A percentile compares a stretch with the other conserved stretches of the same genome.
Evolutionary conservation across 2,888 invertebrate genomes (phyloP).

Genomic region (Sycophila texana): DNA sequence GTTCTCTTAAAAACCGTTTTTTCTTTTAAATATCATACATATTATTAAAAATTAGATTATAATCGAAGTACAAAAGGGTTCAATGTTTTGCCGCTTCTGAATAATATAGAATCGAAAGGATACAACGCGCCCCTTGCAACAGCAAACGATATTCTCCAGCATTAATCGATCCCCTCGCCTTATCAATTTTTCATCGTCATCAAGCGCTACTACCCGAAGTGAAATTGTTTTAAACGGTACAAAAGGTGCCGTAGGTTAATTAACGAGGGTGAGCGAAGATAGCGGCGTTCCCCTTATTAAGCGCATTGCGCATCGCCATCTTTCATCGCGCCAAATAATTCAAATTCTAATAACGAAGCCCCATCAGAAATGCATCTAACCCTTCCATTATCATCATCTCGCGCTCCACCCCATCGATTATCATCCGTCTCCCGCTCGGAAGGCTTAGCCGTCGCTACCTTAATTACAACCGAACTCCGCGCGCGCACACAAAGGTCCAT

Average conservation of each 20-base stretch:
- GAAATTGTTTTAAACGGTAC: too few relatives aligned
- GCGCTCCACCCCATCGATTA: background rate
- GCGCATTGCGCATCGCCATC: background rate
- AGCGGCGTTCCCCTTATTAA: background rate
- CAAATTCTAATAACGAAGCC: background rate
- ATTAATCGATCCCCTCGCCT: too few relatives aligned
- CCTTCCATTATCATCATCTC: slow-evolving; percentile 19
- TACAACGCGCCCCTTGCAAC: too few relatives aligned
- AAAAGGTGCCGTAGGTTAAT: background rate
- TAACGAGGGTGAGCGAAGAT: too few relatives aligned
- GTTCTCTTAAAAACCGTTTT: too few relatives aligned
- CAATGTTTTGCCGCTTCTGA: too few relatives aligned
- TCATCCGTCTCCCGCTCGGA: background rate
- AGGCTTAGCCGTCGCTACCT: slow-evolving; percentile 3
- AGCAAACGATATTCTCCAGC: too few relatives aligned
- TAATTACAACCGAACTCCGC: slow-evolving; percentile 7
- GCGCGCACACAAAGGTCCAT: background rate
- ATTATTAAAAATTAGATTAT: too few relatives aligned
- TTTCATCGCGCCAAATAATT: slow-evolving; percentile 1
- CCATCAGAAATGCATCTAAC: slow-evolving; percentile 13
- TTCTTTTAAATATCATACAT: too few relatives aligned
- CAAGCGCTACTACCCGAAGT: too few relatives aligned
- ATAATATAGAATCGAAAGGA: background rate
- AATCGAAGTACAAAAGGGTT: too few relatives aligned
- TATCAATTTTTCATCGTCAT: too few relatives aligned